Percentiles rank a stretch among this genome's conserved stretches.
phyloP scores from a whole-genome alignment of 2,113 vertebrate genomes.

The Colistium nudipinnis region DNA sequence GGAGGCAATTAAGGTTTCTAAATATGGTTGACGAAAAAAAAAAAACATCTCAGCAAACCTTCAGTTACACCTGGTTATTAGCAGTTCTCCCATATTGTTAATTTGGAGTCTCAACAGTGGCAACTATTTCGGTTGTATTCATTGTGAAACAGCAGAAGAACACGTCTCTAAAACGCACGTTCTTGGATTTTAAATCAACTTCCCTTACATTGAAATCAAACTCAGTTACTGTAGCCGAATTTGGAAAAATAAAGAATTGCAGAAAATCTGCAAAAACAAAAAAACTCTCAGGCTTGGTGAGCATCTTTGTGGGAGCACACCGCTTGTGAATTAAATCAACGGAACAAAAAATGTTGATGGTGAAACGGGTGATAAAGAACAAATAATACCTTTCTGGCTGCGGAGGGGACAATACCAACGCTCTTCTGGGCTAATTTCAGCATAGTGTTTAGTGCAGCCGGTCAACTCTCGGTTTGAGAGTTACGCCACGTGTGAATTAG shows the following conservation, averaged over 20 bases:
- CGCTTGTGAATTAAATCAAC: slow-evolving; percentile 10
- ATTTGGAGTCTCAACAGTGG: slow-evolving; percentile 48
- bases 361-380: neutral
- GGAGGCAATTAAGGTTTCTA: slow-evolving; percentile 20
- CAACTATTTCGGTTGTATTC: slow-evolving; percentile 62
- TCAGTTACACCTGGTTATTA: slow-evolving; percentile 14
- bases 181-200: slow-evolving; percentile 15
- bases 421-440: slow-evolving; percentile 9
- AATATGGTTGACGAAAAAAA: slow-evolving; percentile 35
- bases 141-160: neutral
- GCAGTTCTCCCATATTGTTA: slow-evolving; percentile 2
- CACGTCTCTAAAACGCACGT: slow-evolving; percentile 35
- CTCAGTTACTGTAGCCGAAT: slow-evolving; percentile 11
- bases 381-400: slow-evolving; percentile 16
- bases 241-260: slow-evolving; percentile 65
- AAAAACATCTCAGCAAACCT: slow-evolving; percentile 31
- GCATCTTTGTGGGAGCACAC: neutral
- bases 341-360: slow-evolving; percentile 1
- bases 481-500: slow-evolving; percentile 42
- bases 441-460: slow-evolving; percentile 26
- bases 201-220: slow-evolving; percentile 27
- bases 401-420: slow-evolving; percentile 5
- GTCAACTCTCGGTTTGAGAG: slow-evolving; percentile 64
- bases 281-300: slow-evolving; percentile 45
- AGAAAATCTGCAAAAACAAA: slow-evolving; percentile 66